Conservation (phyloP, 2,113 vertebrate genomes). For the Bagarius yarrelli region DNA sequence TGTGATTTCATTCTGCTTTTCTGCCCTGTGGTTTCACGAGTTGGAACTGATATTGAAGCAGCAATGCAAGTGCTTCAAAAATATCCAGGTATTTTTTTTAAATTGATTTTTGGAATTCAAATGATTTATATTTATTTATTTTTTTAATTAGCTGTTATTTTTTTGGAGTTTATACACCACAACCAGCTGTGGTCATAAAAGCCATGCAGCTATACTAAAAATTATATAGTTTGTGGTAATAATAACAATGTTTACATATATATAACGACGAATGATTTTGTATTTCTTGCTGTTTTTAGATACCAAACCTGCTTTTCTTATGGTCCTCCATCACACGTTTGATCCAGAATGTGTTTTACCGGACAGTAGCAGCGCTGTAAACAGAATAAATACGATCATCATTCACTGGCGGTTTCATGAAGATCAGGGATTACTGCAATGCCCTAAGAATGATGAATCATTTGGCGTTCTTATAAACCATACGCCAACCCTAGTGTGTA, state of each 20-base stretch:
- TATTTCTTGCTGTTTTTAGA: background rate
- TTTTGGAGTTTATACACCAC: no score
- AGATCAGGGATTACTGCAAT: background rate
- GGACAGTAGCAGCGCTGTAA: conserved; percentile 28
- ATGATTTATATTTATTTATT: background rate
- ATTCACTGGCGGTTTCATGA: conserved; percentile 53
- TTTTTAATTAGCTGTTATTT: background rate
- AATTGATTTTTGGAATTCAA: background rate
- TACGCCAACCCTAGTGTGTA: background rate
- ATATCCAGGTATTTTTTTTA: background rate
- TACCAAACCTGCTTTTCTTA: conserved; percentile 17
- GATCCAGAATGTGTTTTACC: background rate
- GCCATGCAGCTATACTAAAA: no score
- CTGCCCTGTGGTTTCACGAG: conserved; percentile 22
- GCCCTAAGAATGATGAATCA: background rate
- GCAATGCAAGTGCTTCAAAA: background rate
- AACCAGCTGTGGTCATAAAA: no score
- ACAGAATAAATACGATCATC: background rate
- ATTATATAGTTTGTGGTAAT: no score
- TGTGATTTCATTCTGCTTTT: conserved; percentile 38
- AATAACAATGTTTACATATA: no score
- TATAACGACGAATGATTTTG: background rate
- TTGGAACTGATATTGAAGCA: conserved; percentile 19
- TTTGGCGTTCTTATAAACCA: rapidly evolving
- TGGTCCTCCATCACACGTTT: conserved; percentile 29